phyloP scores from a whole-genome alignment of 2,797 vertebrate species.

The Anabas testudineus region DNA sequence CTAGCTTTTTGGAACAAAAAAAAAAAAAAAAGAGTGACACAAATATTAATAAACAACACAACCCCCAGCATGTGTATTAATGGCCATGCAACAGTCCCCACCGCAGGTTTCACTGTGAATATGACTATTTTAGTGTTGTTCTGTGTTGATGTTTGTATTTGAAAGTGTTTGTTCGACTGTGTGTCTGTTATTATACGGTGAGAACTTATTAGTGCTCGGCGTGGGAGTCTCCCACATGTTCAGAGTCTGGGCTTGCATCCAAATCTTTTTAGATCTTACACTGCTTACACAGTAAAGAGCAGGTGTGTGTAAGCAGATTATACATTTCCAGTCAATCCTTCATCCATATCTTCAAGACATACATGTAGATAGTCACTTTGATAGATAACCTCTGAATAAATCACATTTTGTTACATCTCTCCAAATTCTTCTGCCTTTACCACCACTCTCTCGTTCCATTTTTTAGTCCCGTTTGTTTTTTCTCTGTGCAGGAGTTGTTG shows the following conservation, averaged over 20 bases:
- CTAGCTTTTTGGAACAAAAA: too few relatives aligned
- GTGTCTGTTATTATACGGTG: conserved; percentile 31
- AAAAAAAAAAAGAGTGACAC: too few relatives aligned
- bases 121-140: neutral
- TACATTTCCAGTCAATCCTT: conserved; percentile 5
- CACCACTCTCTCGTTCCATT: neutral
- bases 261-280: conserved; percentile 37
- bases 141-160: conserved; percentile 15
- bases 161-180: neutral
- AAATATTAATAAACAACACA: neutral
- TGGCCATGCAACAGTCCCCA: neutral
- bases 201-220: conserved; percentile 44
- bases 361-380: conserved; percentile 35
- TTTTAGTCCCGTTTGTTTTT: neutral
- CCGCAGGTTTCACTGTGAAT: conserved; percentile 6
- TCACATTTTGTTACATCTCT: conserved; percentile 11
- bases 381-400: neutral
- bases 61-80: neutral
- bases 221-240: conserved; percentile 57
- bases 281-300: conserved; percentile 24
- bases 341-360: neutral
- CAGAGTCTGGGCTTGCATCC: conserved; percentile 47
- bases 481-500: conserved; percentile 88
- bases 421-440: neutral
- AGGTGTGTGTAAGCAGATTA: conserved; percentile 43